A percentile compares a stretch with the other conserved stretches of the same genome.
Evolutionary conservation across 2,797 vertebrate genomes (phyloP).

Genomic region (Glyptemys insculpta): DNA sequence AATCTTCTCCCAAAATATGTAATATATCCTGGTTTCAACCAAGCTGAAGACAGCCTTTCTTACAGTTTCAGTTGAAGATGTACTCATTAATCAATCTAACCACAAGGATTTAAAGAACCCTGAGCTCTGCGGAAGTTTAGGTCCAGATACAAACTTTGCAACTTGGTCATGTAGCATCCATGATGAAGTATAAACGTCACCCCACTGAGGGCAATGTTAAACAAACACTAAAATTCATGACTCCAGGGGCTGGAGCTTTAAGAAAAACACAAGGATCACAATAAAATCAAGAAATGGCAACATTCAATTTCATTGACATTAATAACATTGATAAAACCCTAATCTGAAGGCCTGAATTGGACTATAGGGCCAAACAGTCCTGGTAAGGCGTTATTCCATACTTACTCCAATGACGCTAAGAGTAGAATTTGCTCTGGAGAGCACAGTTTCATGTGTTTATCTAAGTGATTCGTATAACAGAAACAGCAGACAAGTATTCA

Average conservation of each 20-base stretch:
- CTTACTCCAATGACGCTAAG: background rate
- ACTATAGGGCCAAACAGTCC: background rate
- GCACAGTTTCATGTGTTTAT: background rate
- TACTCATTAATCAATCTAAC: background rate
- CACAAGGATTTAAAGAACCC: background rate
- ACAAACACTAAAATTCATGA: background rate
- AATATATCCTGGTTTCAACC: background rate
- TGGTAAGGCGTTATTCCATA: background rate
- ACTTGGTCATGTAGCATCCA: background rate
- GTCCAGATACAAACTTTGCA: background rate
- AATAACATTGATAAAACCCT: background rate
- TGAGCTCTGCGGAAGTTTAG: background rate
- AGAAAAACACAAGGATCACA: background rate
- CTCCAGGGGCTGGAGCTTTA: background rate
- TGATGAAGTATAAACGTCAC: background rate
- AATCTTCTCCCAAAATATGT: background rate
- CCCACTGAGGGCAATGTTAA: background rate
- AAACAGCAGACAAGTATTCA: background rate
- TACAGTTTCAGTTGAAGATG: background rate
- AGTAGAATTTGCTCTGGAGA: background rate
- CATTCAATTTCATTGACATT: background rate
- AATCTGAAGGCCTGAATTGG: background rate
- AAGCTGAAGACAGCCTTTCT: background rate
- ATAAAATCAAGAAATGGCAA: background rate
- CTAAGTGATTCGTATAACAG: background rate